A percentile compares a stretch with the other conserved stretches of the same genome.
These are phyloP conservation scores for Hapalemur alaotrensis DNA, from an alignment of 2,797 vertebrate species.

Conservation along the genomic window DNA sequence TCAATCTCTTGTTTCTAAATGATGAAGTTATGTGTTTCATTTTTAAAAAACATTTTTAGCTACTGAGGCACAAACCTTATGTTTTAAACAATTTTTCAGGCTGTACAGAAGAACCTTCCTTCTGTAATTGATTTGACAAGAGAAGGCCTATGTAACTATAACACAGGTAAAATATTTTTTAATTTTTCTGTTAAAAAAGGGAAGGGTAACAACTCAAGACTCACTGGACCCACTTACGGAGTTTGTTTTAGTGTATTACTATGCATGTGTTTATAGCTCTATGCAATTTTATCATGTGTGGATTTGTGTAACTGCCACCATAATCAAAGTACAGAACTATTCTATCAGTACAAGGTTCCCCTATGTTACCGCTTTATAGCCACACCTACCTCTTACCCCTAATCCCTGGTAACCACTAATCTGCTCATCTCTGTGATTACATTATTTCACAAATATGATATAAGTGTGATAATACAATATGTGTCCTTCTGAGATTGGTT, in stretches of 20 bases:
- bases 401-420: background rate
- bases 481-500: background rate
- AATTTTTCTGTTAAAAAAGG: background rate
- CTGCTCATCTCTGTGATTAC: background rate
- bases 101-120: constrained; percentile 10
- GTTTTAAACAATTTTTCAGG: constrained; percentile 55
- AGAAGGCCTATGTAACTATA: constrained; percentile 32
- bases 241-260: background rate
- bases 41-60: constrained; percentile 19
- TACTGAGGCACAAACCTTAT: background rate
- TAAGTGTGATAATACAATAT: background rate
- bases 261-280: background rate
- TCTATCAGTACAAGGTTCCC: background rate
- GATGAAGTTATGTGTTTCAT: background rate
- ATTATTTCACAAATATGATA: background rate
- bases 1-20: background rate
- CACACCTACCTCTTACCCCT: background rate
- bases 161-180: constrained; percentile 60
- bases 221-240: background rate
- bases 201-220: background rate
- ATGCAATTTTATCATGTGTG: background rate
- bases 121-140: constrained; percentile 66
- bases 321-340: background rate
- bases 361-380: background rate
- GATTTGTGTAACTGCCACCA: background rate